A percentile compares a stretch with the other conserved stretches of the same genome.
Conservation (phyloP, 2,797 vertebrate genomes). For the Parauchenoglanis punctatus region DNA sequence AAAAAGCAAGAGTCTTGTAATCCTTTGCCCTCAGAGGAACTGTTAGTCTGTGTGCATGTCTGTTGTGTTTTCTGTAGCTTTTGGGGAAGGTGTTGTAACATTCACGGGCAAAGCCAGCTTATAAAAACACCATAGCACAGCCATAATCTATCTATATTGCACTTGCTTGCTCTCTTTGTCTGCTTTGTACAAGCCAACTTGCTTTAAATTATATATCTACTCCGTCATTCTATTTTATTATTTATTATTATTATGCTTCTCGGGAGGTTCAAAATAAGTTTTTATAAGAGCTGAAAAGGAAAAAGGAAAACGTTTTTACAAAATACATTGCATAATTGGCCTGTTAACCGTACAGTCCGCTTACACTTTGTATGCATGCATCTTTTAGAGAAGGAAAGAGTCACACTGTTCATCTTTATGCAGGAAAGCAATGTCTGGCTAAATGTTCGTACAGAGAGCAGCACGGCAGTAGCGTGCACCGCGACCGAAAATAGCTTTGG, state of each 20-base stretch:
- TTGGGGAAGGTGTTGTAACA: conserved; percentile 43
- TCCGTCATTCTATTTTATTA: not conserved
- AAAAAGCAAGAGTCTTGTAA: conserved; percentile 39
- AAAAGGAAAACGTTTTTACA: not conserved
- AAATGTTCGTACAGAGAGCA: not conserved
- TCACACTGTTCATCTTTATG: not conserved
- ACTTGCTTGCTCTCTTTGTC: conserved; percentile 26
- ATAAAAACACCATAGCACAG: conserved; percentile 10
- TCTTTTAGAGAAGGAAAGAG: not conserved
- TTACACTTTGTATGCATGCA: conserved; percentile 39
- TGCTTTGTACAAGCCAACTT: not conserved
- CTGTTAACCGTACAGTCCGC: conserved; percentile 32
- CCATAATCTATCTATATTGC: not conserved
- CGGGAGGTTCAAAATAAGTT: conserved; percentile 35
- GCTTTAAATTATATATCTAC: not conserved
- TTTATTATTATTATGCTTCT: not conserved
- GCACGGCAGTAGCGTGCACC: not conserved
- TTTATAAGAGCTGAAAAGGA: conserved; percentile 41
- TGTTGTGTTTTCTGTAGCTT: not conserved
- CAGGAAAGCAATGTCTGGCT: not conserved
- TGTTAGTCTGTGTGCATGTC: conserved; percentile 21
- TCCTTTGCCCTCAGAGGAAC: conserved; percentile 1
- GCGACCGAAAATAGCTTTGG: not conserved
- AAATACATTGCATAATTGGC: conserved; percentile 37
- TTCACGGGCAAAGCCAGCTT: conserved; percentile 30